Conservation (phyloP, 1,140 invertebrate genomes). For the Elymnias hypermnestra region DNA sequence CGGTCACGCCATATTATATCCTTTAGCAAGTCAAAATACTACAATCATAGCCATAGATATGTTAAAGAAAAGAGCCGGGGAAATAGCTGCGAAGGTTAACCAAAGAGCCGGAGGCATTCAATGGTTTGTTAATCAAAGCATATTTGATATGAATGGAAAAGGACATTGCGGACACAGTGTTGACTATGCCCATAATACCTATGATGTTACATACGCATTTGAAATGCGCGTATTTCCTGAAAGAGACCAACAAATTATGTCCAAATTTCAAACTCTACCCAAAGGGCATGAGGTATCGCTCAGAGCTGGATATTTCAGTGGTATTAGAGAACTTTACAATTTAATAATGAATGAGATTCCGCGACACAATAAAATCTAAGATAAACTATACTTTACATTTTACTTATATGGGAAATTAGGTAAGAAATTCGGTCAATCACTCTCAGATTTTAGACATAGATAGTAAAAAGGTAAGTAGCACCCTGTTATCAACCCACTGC, state of each 20-base stretch:
- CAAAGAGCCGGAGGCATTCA: slow-evolving; percentile 42
- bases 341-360: slow-evolving; percentile 35
- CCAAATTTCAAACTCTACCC: slow-evolving; percentile 46
- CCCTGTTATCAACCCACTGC: too few relatives aligned
- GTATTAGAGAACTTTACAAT: slow-evolving; percentile 52
- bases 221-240: slow-evolving; percentile 59
- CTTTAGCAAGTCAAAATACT: slow-evolving; percentile 29
- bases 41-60: slow-evolving; percentile 12
- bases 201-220: slow-evolving; percentile 33
- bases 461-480: too few relatives aligned
- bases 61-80: slow-evolving; percentile 29
- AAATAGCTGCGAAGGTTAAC: slow-evolving; percentile 46
- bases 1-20: slow-evolving; percentile 50
- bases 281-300: slow-evolving; percentile 40
- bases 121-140: slow-evolving; percentile 43
- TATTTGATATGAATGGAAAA: slow-evolving; percentile 42
- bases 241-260: slow-evolving; percentile 35
- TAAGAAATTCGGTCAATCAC: too few relatives aligned
- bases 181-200: slow-evolving; percentile 42
- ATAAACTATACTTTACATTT: too few relatives aligned
- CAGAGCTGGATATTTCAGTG: slow-evolving; percentile 47
- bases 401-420: too few relatives aligned
- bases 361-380: too few relatives aligned
- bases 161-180: slow-evolving; percentile 54
- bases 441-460: too few relatives aligned